A percentile compares a stretch with the other conserved stretches of the same genome.
phyloP scores from a whole-genome alignment of 2,797 vertebrate species.

The Lagodon rhomboides region DNA sequence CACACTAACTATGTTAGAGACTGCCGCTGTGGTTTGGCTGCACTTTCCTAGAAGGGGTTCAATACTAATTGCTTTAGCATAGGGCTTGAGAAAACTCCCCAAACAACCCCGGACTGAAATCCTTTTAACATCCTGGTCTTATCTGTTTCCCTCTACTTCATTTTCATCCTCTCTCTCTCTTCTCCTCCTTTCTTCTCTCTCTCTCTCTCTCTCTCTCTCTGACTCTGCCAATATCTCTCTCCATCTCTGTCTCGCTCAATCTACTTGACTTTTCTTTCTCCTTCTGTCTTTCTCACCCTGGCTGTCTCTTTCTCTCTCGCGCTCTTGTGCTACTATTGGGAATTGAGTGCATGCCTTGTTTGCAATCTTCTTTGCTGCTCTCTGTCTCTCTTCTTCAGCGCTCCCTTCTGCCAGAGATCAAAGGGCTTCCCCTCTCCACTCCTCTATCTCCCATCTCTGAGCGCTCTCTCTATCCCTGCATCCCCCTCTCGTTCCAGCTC shows the following conservation, averaged over 20 bases:
- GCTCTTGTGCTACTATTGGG: slow-evolving; percentile 60
- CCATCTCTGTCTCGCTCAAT: slow-evolving; percentile 62
- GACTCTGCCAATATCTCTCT: slow-evolving; percentile 54
- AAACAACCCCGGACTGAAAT: slow-evolving; percentile 77
- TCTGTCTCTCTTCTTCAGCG: slow-evolving; percentile 74
- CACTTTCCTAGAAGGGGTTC: slow-evolving; percentile 82
- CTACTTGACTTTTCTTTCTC: slow-evolving; percentile 60
- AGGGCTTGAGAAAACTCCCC: slow-evolving; percentile 77
- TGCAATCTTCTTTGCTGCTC: slow-evolving; percentile 73
- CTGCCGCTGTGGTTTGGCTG: slow-evolving; percentile 73
- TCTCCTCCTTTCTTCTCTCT: slow-evolving; percentile 32
- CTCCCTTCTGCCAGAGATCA: slow-evolving; percentile 84
- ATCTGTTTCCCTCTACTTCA: slow-evolving; percentile 72
- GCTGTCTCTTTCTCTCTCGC: slow-evolving; percentile 44
- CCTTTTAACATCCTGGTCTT: slow-evolving; percentile 83
- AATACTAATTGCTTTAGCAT: slow-evolving; percentile 87
- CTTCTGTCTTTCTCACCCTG: slow-evolving; percentile 42
- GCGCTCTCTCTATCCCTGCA: slow-evolving; percentile 57
- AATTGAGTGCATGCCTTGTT: slow-evolving; percentile 79
- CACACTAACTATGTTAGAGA: slow-evolving; percentile 78
- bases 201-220: slow-evolving; percentile 47
- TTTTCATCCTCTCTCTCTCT: slow-evolving; percentile 59
- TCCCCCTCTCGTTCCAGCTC: slow-evolving; percentile 56
- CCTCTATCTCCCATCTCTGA: slow-evolving; percentile 73
- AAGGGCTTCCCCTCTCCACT: slow-evolving; percentile 82